phyloP scores from a whole-genome alignment of 2,113 vertebrate genomes.

The Albula glossodonta region DNA sequence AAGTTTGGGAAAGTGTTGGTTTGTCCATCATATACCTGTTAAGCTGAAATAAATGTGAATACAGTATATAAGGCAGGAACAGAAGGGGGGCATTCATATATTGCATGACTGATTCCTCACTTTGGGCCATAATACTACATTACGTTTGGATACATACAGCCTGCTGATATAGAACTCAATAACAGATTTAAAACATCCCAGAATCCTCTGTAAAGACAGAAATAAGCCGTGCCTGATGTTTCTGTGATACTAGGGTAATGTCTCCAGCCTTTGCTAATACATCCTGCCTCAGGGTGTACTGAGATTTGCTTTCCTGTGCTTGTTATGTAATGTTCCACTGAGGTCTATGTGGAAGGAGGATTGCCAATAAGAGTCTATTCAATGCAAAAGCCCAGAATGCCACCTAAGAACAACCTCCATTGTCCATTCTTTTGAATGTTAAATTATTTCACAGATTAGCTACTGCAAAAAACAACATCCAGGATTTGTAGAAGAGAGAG shows the following conservation, averaged over 20 bases:
- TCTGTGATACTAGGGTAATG: background rate
- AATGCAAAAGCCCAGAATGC: background rate
- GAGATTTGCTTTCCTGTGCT: background rate
- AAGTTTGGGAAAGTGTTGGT: too few relatives aligned
- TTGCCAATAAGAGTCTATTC: conserved; percentile 3
- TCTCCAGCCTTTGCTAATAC: background rate
- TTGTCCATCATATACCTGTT: too few relatives aligned
- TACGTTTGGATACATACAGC: too few relatives aligned
- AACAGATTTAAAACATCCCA: too few relatives aligned
- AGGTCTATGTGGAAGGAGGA: background rate
- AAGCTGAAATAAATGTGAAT: too few relatives aligned
- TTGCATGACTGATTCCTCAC: too few relatives aligned
- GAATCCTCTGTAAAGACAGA: too few relatives aligned
- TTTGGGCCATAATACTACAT: too few relatives aligned
- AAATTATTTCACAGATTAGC: background rate
- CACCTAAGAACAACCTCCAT: background rate
- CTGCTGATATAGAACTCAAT: too few relatives aligned
- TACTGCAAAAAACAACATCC: conserved; percentile 4
- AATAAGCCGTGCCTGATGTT: too few relatives aligned
- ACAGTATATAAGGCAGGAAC: too few relatives aligned
- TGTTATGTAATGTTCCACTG: background rate
- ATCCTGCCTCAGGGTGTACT: background rate
- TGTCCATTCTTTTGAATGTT: background rate
- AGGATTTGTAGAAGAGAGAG: background rate
- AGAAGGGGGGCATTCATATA: too few relatives aligned